A percentile compares a stretch with the other conserved stretches of the same genome.
phyloP scores from a whole-genome alignment of 2,888 invertebrate species.

The Scaptomyza cyrtandrae region DNA sequence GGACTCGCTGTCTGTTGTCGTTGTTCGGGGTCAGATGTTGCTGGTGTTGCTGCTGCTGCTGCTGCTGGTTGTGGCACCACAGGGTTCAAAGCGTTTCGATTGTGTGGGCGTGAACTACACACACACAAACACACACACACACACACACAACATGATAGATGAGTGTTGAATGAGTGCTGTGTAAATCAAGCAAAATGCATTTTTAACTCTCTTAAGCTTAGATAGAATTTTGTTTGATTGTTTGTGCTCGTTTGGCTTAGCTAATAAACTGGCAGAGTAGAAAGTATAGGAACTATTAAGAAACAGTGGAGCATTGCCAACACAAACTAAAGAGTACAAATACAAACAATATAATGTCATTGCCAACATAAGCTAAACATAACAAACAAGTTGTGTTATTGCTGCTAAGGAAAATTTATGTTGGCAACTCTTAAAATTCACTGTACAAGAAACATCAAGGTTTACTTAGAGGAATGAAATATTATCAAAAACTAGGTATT shows the following conservation, averaged over 20 bases:
- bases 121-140: too few relatives aligned
- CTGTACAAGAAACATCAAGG: too few relatives aligned
- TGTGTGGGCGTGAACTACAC: constrained; percentile 56
- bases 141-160: constrained; percentile 34
- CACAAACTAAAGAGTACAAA: neutral
- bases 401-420: neutral
- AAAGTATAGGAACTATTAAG: neutral
- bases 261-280: neutral
- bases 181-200: constrained; percentile 25
- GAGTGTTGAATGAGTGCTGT: constrained; percentile 29
- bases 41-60: neutral
- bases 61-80: constrained; percentile 9
- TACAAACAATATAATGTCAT: neutral
- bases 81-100: constrained; percentile 62
- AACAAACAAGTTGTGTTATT: too few relatives aligned
- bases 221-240: neutral
- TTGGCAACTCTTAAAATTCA: neutral
- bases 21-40: constrained; percentile 49
- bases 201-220: constrained; percentile 1
- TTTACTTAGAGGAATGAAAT: too few relatives aligned
- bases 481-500: too few relatives aligned
- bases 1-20: constrained; percentile 20
- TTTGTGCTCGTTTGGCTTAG: neutral
- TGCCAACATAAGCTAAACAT: neutral
- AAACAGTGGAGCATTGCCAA: too few relatives aligned